Evolutionary conservation across 2,113 vertebrate genomes (phyloP).

Genomic region (Thryonomys swinderianus): DNA sequence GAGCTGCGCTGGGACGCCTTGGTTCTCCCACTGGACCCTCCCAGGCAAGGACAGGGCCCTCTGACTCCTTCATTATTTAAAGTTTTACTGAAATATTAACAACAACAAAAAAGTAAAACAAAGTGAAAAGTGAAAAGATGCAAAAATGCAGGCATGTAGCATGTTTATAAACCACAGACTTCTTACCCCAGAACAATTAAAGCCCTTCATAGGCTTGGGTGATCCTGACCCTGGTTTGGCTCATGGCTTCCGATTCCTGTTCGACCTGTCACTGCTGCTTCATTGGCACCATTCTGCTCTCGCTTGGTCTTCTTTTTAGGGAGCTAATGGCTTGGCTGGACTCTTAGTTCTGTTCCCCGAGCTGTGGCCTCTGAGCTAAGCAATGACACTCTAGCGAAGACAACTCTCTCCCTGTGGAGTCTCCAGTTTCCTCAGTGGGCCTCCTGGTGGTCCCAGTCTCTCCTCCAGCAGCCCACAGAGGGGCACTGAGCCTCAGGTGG

Average conservation of each 20-base stretch:
- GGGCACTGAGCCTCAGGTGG: background rate
- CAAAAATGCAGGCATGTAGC: constrained; percentile 48
- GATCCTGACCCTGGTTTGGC: background rate
- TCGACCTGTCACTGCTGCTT: background rate
- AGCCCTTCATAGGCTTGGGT: constrained; percentile 3
- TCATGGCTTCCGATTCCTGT: background rate
- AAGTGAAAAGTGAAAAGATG: constrained; percentile 48
- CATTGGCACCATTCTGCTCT: background rate
- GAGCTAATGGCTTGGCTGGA: background rate
- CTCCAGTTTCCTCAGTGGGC: background rate
- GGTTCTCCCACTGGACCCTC: background rate
- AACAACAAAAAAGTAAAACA: constrained; percentile 54
- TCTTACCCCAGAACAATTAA: constrained; percentile 65
- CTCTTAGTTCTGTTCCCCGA: background rate
- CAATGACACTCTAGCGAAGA: background rate
- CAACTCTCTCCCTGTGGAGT: background rate
- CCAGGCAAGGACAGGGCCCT: background rate
- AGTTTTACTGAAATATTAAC: constrained; percentile 59
- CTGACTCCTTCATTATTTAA: background rate
- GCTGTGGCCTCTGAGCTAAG: background rate
- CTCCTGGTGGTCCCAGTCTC: background rate
- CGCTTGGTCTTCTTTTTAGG: background rate
- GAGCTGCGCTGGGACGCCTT: background rate
- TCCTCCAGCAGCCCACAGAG: background rate
- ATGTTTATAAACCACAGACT: constrained; percentile 25